These are phyloP conservation scores for Myopa tessellatipennis DNA, from an alignment of 2,888 invertebrate genomes.

Conservation along the genomic window DNA sequence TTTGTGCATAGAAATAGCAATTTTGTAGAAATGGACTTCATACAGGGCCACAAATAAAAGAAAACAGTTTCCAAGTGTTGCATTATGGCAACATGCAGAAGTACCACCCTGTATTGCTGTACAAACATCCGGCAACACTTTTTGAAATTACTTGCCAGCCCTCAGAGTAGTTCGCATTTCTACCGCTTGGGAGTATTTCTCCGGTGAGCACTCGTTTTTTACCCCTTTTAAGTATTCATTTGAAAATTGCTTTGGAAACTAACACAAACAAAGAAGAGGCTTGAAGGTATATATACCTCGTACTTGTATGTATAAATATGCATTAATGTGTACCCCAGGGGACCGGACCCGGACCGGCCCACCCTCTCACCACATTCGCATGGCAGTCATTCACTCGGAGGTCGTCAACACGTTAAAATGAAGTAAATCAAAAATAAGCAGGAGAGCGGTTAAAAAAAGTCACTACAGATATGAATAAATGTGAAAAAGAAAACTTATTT, in stretches of 20 bases:
- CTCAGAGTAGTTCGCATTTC: neutral
- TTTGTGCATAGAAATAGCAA: too few species aligned
- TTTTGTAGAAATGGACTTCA: too few species aligned
- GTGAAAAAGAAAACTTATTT: neutral
- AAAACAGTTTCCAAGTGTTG: neutral
- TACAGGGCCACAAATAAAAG: neutral
- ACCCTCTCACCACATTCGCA: neutral
- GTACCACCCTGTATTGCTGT: conserved; percentile 6
- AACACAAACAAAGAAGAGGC: neutral
- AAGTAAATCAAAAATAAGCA: conserved; percentile 19
- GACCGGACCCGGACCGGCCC: neutral
- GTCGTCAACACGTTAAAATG: conserved; percentile 26
- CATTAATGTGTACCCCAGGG: too few species aligned
- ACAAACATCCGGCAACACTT: conserved; percentile 17
- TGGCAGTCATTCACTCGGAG: conserved; percentile 4
- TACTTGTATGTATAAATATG: too few species aligned
- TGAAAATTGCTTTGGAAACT: conserved; percentile 28
- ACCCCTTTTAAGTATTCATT: conserved; percentile 3
- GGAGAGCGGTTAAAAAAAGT: neutral
- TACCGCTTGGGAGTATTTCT: neutral
- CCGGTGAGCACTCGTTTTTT: neutral
- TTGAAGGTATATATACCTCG: too few species aligned
- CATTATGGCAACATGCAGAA: neutral
- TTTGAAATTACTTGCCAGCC: conserved; percentile 2
- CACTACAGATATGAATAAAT: neutral